Conservation (phyloP, 2,888 invertebrate genomes). For the Ichneumon xanthorius region DNA sequence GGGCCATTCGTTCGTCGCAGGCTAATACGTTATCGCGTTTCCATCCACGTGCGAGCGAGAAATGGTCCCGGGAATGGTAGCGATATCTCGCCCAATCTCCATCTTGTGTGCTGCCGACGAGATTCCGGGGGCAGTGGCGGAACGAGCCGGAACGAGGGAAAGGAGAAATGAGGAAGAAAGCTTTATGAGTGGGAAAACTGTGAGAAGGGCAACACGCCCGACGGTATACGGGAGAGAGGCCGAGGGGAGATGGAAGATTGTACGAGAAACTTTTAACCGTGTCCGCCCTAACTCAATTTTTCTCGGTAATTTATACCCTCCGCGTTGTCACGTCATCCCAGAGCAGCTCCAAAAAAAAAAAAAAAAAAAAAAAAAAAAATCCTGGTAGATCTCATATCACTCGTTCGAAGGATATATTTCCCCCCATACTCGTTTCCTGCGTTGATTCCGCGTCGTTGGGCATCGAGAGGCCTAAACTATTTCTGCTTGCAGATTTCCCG, state of each 20-base stretch:
- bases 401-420: conserved; percentile 25
- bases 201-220: conserved; percentile 3
- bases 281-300: conserved; percentile 68
- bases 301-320: conserved; percentile 63
- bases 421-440: conserved; percentile 14
- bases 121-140: not conserved
- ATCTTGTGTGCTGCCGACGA: conserved; percentile 11
- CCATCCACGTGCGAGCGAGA: conserved; percentile 20
- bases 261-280: conserved; percentile 45
- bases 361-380: conserved; percentile 35
- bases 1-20: conserved; percentile 36
- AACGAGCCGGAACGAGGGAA: conserved; percentile 7
- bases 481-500: conserved; percentile 21
- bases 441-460: conserved; percentile 29
- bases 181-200: conserved; percentile 32
- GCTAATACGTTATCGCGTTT: conserved; percentile 39
- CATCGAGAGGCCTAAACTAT: conserved; percentile 4
- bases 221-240: not conserved
- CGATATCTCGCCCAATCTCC: conserved; percentile 62
- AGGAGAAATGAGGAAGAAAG: conserved; percentile 22
- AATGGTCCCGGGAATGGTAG: conserved; percentile 51
- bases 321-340: conserved; percentile 60
- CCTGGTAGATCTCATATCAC: conserved; percentile 69
- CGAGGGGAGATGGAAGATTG: conserved; percentile 33
- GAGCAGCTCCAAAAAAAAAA: too few relatives aligned